A percentile compares a stretch with the other conserved stretches of the same genome.
phyloP scores from a whole-genome alignment of 1,140 invertebrate genomes.

The Aphaenogaster rudis region DNA sequence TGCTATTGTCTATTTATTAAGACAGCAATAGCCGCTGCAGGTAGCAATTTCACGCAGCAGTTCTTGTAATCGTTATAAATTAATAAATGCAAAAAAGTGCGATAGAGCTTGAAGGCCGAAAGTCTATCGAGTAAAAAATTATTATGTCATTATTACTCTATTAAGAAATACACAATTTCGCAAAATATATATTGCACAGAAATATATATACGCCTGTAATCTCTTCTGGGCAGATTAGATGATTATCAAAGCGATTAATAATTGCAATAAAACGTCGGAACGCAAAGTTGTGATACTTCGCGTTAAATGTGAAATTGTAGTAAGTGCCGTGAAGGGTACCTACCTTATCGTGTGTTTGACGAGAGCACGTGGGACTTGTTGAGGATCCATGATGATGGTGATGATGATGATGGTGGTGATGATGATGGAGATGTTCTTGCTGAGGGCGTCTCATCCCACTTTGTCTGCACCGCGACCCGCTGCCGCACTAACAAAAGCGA shows the following conservation, averaged over 20 bases:
- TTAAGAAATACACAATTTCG: background rate
- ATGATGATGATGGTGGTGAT: conserved; percentile 74
- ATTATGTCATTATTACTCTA: background rate
- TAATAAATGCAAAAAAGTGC: background rate
- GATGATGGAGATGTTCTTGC: conserved; percentile 85
- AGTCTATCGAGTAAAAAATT: background rate
- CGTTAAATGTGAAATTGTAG: background rate
- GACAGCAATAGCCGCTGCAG: background rate
- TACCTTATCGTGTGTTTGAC: conserved; percentile 81
- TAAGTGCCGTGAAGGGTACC: conserved; percentile 18
- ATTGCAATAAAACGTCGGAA: background rate
- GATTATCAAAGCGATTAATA: background rate
- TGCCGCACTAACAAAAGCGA: conserved; percentile 82
- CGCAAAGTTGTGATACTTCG: background rate
- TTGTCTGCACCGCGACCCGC: conserved; percentile 86
- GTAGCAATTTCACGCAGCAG: background rate
- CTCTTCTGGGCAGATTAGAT: background rate
- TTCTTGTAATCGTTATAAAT: conserved; percentile 15
- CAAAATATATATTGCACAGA: background rate
- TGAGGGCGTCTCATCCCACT: conserved; percentile 87
- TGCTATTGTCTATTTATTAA: conserved; percentile 27
- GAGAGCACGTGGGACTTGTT: conserved; percentile 79
- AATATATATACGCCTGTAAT: background rate
- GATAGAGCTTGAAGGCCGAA: background rate
- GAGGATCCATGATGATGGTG: conserved; percentile 78